Evolutionary conservation across 1,140 invertebrate species (phyloP).

Genomic region (Pomphorhynchus laevis): DNA sequence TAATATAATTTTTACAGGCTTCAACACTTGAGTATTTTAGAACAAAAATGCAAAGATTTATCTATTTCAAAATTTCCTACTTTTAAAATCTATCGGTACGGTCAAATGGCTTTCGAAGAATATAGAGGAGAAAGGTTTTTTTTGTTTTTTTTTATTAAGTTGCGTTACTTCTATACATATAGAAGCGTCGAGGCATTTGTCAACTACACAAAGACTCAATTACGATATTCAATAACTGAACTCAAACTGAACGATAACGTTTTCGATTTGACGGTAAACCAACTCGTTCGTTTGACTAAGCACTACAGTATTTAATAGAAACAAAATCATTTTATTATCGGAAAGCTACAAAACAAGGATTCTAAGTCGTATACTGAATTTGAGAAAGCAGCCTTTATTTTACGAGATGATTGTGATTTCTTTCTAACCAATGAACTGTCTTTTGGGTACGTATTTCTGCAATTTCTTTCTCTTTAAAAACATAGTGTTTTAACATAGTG

Average conservation of each 20-base stretch:
- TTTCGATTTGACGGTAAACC: not conserved
- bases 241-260: slow-evolving; percentile 22
- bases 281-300: not conserved
- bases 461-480: not conserved
- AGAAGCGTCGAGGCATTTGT: slow-evolving; percentile 49
- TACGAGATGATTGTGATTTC: slow-evolving; percentile 80
- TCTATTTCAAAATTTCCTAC: slow-evolving; percentile 99
- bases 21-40: slow-evolving; percentile 65
- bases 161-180: too few species aligned
- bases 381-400: slow-evolving; percentile 16
- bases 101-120: slow-evolving; percentile 57
- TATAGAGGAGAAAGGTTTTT: slow-evolving; percentile 33
- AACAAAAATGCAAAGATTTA: too few species aligned
- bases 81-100: slow-evolving; percentile 68
- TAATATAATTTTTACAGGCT: slow-evolving; percentile 23
- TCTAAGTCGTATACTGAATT: slow-evolving; percentile 27
- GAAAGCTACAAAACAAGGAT: slow-evolving; percentile 49
- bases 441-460: slow-evolving; percentile 37
- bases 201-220: slow-evolving; percentile 44
- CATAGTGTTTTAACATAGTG: not conserved
- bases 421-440: too few species aligned
- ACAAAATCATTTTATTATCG: slow-evolving; percentile 57
- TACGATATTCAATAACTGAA: slow-evolving; percentile 50
- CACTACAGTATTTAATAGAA: slow-evolving; percentile 5
- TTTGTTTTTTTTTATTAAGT: not conserved